A percentile compares a stretch with the other conserved stretches of the same genome.
These are phyloP conservation scores for Manis crassicaudata DNA, from an alignment of 2,797 vertebrate genomes.

Conservation along the genomic window DNA sequence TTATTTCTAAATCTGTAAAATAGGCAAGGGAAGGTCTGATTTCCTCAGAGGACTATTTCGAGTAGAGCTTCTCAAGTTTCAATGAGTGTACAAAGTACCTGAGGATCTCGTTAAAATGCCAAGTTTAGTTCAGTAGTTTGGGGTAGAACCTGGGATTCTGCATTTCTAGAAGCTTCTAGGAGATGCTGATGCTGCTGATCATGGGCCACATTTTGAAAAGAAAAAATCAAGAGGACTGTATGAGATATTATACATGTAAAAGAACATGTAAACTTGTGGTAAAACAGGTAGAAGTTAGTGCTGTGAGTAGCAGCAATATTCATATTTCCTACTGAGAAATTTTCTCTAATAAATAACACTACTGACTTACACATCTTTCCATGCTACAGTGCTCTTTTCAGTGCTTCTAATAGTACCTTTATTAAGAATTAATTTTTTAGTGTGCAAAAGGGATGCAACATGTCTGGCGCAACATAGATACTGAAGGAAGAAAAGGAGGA, in stretches of 20 bases:
- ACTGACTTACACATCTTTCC: neutral
- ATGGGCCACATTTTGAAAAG: neutral
- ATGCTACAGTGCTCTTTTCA: neutral
- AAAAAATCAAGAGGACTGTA: neutral
- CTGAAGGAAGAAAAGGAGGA: neutral
- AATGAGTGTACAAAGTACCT: neutral
- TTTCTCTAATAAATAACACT: neutral
- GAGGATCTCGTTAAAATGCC: neutral
- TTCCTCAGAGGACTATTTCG: neutral
- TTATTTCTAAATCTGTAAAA: neutral
- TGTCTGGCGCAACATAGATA: neutral
- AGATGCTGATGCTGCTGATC: neutral
- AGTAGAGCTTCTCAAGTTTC: neutral
- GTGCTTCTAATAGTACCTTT: neutral
- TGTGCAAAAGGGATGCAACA: neutral
- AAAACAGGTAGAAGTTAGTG: neutral
- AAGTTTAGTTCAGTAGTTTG: neutral
- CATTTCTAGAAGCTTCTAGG: neutral
- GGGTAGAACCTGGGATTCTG: neutral
- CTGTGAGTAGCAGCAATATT: neutral
- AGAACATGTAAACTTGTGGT: neutral
- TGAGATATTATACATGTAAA: neutral
- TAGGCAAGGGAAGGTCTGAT: neutral
- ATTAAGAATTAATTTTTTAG: neutral
- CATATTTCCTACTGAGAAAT: neutral